Evolutionary conservation across 2,113 vertebrate species (phyloP), one percentile per base, ranked within the genome.

Genomic region (Smithornis capensis): DNA sequence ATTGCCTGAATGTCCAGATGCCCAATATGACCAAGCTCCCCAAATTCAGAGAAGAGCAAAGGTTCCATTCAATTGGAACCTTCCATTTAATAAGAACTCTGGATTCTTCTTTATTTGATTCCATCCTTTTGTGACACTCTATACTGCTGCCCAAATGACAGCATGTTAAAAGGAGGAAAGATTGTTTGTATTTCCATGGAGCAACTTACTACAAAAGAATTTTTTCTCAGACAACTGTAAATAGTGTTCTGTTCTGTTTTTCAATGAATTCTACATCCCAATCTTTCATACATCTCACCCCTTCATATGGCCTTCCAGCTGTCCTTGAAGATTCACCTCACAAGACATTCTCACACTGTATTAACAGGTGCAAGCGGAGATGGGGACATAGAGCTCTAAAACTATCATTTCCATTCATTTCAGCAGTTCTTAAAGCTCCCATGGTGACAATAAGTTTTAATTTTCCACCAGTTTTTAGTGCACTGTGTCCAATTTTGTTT

Each of bases 401-500:
- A 19, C 13, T 60, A 65, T 40, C 12, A 68, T 55, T 93, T 69
- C 16, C 31, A 65, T 92, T 78, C 21, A 71, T 87, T 86, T 94
- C 65, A 87, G 24, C n/a, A 31, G 24, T 55, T 93, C 37, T 95
- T 89, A 95, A 80, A 52, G 52, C 65, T 95, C 70, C 74, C 83
- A 40, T 22, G 47, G n/a, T 68, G 47, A 83, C 47, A 56, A 7
- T 82, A 80, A 55, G 33, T 92, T 95, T 90, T 85, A 87, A 89
- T 94, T 95, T 95, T 74, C 62, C 29, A 77, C 68, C 50, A 65
- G 18, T 94, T 96, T 83, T 85, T 83, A 38, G 19, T 59, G 25
- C 9, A 18, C 21, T 63, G 57, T 92, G 91, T 84, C 62, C 38
- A 91, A 56, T 94, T 89, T 62, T 83, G 55, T 92, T 95, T 96